Base-by-base conservation (phyloP, 2,888 invertebrate species). In the Stegana nigrithorax region DNA sequence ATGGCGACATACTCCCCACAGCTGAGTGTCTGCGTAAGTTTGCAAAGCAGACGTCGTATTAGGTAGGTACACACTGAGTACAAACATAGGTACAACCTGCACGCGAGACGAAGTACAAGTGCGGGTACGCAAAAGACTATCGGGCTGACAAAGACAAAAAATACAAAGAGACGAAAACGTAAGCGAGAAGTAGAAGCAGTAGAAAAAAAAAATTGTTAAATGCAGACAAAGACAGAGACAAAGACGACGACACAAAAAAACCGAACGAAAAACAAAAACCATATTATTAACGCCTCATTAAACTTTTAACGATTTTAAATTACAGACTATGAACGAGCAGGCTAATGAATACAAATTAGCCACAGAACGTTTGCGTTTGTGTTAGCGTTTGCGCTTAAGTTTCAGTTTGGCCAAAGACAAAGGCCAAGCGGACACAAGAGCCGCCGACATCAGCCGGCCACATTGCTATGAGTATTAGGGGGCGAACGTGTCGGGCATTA, bases 341-440 rank as follows among this genome's bases (percentile, higher is more conserved):
- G 72, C 78, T 78, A 78, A 81, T 81, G 81, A 78, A 78, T 78
- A 81, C 80, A 73, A 81, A 78, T 78, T 79, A 79, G 78, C 69
- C 73, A 63, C 69, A 57, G 55, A 66, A 76, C 64, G 64, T 39
- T 64, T n/a, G n/a, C n/a, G n/a, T n/a, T n/a, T n/a, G n/a, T n/a
- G n/a, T n/a, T n/a, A n/a, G n/a, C n/a, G n/a, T n/a, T n/a, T n/a
- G n/a, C n/a, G n/a, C n/a, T n/a, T n/a, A n/a, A n/a, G n/a, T n/a
- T 32, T 50, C 53, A 59, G 60, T 60, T 59, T 60, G 56, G 53
- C 32, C 53, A 62, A 45, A 53, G 29, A 25, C 47, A 39, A 50
- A 29, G n/a, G 39, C 14, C 39, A 39, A 39, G 39, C 14, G 8
- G 12, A 8, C 29, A 7, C 10, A 29, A 29, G 29, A 29, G 6